Evolutionary conservation across 1,140 invertebrate genomes (phyloP).

Genomic region (Bombus soroeensis): DNA sequence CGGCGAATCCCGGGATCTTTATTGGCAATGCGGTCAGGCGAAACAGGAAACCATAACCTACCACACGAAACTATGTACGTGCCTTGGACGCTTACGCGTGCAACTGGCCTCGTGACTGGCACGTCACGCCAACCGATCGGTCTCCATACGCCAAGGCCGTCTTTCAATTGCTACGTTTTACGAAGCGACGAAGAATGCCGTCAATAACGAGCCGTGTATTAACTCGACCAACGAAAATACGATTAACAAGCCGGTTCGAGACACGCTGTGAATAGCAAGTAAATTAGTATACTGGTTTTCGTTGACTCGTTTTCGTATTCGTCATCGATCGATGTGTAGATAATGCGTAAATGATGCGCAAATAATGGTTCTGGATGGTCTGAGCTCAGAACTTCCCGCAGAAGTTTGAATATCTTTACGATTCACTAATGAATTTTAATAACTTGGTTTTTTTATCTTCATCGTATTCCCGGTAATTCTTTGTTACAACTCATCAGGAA

Average conservation of each 20-base stretch:
- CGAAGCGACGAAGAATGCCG: constrained; percentile 6
- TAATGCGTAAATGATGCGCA: no score
- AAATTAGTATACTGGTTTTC: background rate
- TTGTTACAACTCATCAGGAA: no score
- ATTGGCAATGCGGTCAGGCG: constrained; percentile 35
- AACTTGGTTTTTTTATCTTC: no score
- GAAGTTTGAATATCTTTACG: no score
- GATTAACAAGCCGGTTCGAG: background rate
- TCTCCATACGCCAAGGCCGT: background rate
- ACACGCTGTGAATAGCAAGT: background rate
- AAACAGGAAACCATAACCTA: constrained; percentile 60
- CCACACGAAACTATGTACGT: constrained; percentile 40
- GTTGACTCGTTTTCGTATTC: no score
- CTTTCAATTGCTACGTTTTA: constrained; percentile 26
- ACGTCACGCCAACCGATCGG: constrained; percentile 25
- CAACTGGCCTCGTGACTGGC: constrained; percentile 55
- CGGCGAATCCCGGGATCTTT: constrained; percentile 18
- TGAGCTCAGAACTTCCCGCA: no score
- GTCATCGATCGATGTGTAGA: no score
- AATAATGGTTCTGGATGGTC: no score
- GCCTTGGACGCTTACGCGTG: constrained; percentile 42
- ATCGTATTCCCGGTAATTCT: no score
- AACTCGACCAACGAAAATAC: background rate
- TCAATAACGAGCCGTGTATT: background rate
- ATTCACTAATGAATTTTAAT: no score